Conservation (phyloP, 2,888 invertebrate genomes). For the Clostera curtula region DNA sequence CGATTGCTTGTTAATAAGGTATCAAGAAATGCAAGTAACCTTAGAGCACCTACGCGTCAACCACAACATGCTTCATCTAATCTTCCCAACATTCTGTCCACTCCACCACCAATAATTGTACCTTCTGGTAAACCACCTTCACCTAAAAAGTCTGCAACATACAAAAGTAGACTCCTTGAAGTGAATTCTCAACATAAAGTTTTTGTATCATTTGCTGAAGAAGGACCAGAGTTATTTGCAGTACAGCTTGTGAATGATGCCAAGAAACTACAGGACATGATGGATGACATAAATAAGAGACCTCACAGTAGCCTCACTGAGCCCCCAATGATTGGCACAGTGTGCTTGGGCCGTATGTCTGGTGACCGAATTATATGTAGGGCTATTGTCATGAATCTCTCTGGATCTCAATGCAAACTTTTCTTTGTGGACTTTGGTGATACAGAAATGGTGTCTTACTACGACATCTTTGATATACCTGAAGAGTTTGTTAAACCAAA, state of each 20-base stretch:
- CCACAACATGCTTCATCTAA: conserved; percentile 35
- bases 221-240: conserved; percentile 86
- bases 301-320: conserved; percentile 77
- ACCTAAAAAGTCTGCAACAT: conserved; percentile 65
- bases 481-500: conserved; percentile 80
- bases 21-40: conserved; percentile 47
- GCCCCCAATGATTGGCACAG: conserved; percentile 83
- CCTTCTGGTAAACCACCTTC: conserved; percentile 34
- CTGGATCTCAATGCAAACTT: conserved; percentile 82
- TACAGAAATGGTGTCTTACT: conserved; percentile 80
- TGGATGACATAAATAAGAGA: conserved; percentile 81
- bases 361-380: conserved; percentile 82
- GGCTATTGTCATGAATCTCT: conserved; percentile 84
- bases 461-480: conserved; percentile 84
- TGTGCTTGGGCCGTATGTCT: conserved; percentile 83
- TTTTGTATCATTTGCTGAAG: conserved; percentile 84
- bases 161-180: conserved; percentile 67
- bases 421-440: conserved; percentile 90
- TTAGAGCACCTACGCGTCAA: conserved; percentile 49
- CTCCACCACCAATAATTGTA: conserved; percentile 20
- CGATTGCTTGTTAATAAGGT: conserved; percentile 47
- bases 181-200: conserved; percentile 77
- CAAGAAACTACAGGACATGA: conserved; percentile 78
- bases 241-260: conserved; percentile 80
- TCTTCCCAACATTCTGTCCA: conserved; percentile 12